These are phyloP conservation scores for Zeus faber DNA, from an alignment of 2,113 vertebrate genomes.

Conservation along the genomic window DNA sequence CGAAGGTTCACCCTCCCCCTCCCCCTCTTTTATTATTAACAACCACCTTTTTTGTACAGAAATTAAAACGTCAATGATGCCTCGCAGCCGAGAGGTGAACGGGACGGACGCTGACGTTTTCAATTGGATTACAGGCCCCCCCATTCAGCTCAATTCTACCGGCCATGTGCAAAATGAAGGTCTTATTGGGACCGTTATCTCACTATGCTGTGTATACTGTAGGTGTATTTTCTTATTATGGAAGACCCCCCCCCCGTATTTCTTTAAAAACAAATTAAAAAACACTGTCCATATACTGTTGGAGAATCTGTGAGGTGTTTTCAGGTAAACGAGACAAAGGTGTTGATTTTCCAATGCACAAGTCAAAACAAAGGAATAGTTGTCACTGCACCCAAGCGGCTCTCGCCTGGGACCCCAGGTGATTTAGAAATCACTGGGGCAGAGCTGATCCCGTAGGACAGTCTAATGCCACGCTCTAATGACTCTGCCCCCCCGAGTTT, in stretches of 20 bases:
- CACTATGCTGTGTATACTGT: conserved; percentile 16
- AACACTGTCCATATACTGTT: conserved; percentile 24
- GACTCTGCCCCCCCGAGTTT: background rate
- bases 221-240: conserved; percentile 43
- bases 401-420: background rate
- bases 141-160: too few species aligned
- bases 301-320: conserved; percentile 3
- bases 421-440: conserved; percentile 22
- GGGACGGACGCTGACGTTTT: too few species aligned
- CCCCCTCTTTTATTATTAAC: conserved; percentile 8
- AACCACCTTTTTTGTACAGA: conserved; percentile 38
- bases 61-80: conserved; percentile 1
- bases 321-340: background rate
- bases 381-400: background rate
- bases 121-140: too few species aligned
- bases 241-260: conserved; percentile 39
- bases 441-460: conserved; percentile 26
- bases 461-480: conserved; percentile 15
- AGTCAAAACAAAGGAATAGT: background rate
- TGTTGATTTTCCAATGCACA: background rate
- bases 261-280: conserved; percentile 48
- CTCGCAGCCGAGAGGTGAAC: too few species aligned
- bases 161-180: too few species aligned
- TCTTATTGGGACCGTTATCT: conserved; percentile 17
- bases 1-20: background rate